A percentile compares a stretch with the other conserved stretches of the same genome.
Evolutionary conservation across 2,888 invertebrate genomes (phyloP).

Genomic region (Erebia aethiops): DNA sequence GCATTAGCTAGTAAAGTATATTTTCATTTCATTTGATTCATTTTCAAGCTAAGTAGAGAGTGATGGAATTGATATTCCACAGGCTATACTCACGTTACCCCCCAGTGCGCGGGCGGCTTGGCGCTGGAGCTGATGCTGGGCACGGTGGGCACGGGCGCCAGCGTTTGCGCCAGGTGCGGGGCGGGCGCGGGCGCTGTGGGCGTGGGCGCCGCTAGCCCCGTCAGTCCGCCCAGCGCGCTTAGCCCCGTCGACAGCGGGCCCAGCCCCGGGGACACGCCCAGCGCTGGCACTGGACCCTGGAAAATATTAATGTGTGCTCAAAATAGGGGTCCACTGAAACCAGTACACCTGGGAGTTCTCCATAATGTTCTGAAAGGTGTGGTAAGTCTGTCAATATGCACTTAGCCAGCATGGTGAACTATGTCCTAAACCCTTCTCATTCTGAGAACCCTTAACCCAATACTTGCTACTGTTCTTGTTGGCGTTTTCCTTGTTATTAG

Average conservation of each 20-base stretch:
- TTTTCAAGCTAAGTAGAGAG: not conserved
- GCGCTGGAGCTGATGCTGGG: slow-evolving; percentile 77
- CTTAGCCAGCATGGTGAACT: too few relatives aligned
- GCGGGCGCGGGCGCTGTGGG: slow-evolving; percentile 71
- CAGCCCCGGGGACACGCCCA: slow-evolving; percentile 49
- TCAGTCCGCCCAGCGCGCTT: slow-evolving; percentile 53
- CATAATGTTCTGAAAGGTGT: too few relatives aligned
- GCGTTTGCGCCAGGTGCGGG: slow-evolving; percentile 73
- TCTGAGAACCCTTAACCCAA: too few relatives aligned
- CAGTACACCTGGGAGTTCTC: not conserved
- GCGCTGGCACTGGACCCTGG: slow-evolving; percentile 51
- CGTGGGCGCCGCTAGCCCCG: slow-evolving; percentile 71
- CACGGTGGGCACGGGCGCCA: slow-evolving; percentile 79
- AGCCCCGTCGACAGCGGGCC: slow-evolving; percentile 61
- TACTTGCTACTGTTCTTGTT: too few relatives aligned
- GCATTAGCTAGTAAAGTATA: too few relatives aligned
- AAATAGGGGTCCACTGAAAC: not conserved
- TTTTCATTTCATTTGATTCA: too few relatives aligned
- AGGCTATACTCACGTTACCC: slow-evolving; percentile 78
- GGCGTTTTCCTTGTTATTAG: too few relatives aligned
- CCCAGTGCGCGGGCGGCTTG: slow-evolving; percentile 80
- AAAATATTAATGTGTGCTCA: not conserved
- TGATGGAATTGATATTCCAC: not conserved
- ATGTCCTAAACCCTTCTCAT: too few relatives aligned
- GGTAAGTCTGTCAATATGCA: too few relatives aligned